phyloP scores from a whole-genome alignment of 2,888 invertebrate genomes.

The Epinotia ramella region DNA sequence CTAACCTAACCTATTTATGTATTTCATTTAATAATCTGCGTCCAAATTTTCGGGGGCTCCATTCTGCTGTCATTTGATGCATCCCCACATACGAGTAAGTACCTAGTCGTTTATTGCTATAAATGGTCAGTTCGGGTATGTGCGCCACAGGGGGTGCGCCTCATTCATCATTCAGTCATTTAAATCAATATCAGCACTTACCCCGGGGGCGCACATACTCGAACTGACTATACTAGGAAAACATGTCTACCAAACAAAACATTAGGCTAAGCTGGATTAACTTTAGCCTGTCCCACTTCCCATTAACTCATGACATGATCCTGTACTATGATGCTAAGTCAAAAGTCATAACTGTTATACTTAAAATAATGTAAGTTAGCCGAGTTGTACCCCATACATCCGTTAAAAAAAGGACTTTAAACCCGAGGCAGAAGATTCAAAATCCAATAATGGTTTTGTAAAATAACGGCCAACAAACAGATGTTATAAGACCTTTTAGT shows the following conservation, averaged over 20 bases:
- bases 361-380: background rate
- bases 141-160: no score
- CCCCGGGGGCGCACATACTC: no score
- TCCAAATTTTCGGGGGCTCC: no score
- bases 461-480: background rate
- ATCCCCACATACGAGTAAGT: no score
- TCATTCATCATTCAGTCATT: no score
- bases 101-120: no score
- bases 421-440: background rate
- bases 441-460: background rate
- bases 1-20: no score
- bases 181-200: no score
- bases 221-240: no score
- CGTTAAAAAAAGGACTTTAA: background rate
- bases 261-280: background rate
- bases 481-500: background rate
- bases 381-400: background rate
- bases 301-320: slow-evolving; percentile 26
- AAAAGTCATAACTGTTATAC: background rate
- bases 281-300: slow-evolving; percentile 28
- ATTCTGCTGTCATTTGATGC: no score
- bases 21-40: no score
- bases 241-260: background rate
- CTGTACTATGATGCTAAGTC: background rate
- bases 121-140: no score